phyloP scores from a whole-genome alignment of 2,113 vertebrate species.

The Cettia cetti region DNA sequence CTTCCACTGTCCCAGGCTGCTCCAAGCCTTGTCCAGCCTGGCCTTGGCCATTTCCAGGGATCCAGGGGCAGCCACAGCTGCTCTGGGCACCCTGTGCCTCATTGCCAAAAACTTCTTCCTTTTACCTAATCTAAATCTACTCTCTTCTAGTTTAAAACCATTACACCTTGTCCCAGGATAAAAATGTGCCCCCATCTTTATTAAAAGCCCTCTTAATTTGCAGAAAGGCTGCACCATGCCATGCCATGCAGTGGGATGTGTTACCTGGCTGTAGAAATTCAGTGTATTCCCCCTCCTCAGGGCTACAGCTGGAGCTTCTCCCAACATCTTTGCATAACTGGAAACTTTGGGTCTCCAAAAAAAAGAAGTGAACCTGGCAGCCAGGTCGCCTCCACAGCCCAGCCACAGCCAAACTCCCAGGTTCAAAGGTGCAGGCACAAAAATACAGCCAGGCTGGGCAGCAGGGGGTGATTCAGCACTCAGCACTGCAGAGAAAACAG shows the following conservation, averaged over 20 bases:
- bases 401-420: not conserved
- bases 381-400: not conserved
- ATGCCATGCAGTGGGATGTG: not conserved
- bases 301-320: not conserved
- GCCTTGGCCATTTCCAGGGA: not conserved
- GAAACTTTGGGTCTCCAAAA: not conserved
- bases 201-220: not conserved
- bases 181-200: no score
- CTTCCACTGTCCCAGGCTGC: accelerated
- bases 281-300: not conserved
- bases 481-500: not conserved
- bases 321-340: not conserved
- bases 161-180: not conserved
- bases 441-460: not conserved
- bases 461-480: not conserved
- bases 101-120: not conserved
- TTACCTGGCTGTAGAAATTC: not conserved
- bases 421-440: not conserved
- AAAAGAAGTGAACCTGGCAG: not conserved
- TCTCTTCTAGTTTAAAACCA: not conserved
- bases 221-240: not conserved
- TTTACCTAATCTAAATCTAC: not conserved
- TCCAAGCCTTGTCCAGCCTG: accelerated
- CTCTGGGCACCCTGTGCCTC: not conserved
- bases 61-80: not conserved